Base-by-base conservation (phyloP, 2,797 vertebrate genomes). In the Leuciscus waleckii region DNA sequence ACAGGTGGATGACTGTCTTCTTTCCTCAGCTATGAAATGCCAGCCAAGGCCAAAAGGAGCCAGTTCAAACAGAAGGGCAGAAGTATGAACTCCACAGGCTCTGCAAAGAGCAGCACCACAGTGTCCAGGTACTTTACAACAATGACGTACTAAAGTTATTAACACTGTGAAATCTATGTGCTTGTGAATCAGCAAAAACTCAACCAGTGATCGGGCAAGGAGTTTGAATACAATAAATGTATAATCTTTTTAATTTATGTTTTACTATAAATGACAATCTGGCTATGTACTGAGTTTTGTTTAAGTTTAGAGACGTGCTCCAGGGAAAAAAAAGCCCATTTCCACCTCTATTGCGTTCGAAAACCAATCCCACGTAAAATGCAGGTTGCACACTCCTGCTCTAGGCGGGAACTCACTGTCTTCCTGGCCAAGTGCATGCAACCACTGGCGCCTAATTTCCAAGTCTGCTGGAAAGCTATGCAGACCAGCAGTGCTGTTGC, bases 71-170 rank as follows among this genome's bases (percentile, higher is more conserved):
- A 98, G 91, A 97, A 95, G 83, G 97, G 95, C 79, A 95, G 96
- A 94, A 99, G 98, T 93, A 98, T 99, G 97, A 99, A 98, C 94
- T 99, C 98, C 3, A 97, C 97, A 0, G 98, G 98, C 70, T 99
- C 98, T 69, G 98, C 97, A 82, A 99, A 98, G 90, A 99, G 98
- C 94, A 99, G 96, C 19, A 93, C 95, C 23, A 98, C 97, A 0
- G 97, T 99, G 84, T 99, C 98, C 93, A 99, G 98, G 98, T 95
- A 89, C 39, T 83, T 73, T 82, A 79, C 39, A 41, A 26, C 58
- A 19, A 23, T 65, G 4, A 35, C 16, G 5, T 19, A 39, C 21
- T 83, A 1, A 61, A 43, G 63, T 35, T 37, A 77, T 77, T 61
- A 17, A 65, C 82, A n/a, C 43, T 77, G 61, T 7, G 5, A 68